These are phyloP conservation scores for Gorsachius magnificus DNA, from an alignment of 2,797 vertebrate species.

Conservation along the genomic window DNA sequence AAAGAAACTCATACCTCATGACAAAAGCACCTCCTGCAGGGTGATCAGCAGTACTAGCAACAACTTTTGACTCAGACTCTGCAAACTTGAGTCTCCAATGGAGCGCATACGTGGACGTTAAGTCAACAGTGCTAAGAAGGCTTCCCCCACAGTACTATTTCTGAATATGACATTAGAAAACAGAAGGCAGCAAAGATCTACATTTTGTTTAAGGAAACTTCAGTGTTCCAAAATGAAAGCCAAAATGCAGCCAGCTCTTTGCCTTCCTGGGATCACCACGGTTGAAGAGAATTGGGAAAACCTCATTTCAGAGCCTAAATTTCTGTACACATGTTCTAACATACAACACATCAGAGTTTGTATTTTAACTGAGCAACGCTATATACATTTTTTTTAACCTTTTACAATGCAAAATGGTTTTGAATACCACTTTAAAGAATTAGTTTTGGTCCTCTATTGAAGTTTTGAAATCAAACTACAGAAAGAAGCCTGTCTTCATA, in stretches of 20 bases:
- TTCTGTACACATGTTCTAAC: not conserved
- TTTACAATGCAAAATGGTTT: not conserved
- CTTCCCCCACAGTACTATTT: not conserved
- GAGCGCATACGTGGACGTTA: not conserved
- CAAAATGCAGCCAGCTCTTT: not conserved
- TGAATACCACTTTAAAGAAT: not conserved
- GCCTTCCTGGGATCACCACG: not conserved
- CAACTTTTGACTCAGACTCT: not conserved
- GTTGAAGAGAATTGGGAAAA: not conserved
- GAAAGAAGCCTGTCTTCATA: not conserved
- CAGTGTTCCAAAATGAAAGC: not conserved
- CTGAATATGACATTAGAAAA: not conserved
- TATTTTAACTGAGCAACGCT: not conserved
- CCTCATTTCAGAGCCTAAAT: not conserved
- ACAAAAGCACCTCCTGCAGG: not conserved
- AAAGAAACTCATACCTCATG: not conserved
- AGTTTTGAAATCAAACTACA: not conserved
- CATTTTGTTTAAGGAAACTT: not conserved
- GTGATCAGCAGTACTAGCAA: not conserved
- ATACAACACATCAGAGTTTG: not conserved
- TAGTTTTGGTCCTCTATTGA: not conserved
- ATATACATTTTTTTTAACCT: not conserved
- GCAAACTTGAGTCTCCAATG: not conserved
- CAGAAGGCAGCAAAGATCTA: not conserved
- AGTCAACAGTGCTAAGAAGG: rapidly evolving